Evolutionary conservation across 2,797 vertebrate species (phyloP).

Genomic region (Notolepis coatsorum): DNA sequence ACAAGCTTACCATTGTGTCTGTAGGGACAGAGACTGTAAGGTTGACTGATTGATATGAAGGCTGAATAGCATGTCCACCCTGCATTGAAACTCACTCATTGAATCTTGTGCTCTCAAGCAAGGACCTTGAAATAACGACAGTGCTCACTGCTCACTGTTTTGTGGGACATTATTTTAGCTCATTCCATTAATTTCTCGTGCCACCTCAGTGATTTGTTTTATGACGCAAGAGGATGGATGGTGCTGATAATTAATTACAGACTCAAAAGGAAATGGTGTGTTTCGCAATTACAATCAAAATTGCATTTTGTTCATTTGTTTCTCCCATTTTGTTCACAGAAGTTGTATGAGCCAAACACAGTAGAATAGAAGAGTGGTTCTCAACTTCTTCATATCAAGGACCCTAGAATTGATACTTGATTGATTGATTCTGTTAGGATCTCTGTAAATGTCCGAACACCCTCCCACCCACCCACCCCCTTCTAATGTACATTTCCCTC

Average conservation of each 20-base stretch:
- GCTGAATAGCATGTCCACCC: constrained; percentile 59
- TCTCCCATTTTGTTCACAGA: not conserved
- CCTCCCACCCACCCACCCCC: too few species aligned
- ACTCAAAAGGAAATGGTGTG: constrained; percentile 46
- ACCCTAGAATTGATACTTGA: too few species aligned
- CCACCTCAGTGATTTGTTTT: constrained; percentile 28
- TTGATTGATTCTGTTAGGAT: too few species aligned
- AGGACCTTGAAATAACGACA: constrained; percentile 52
- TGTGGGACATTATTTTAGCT: constrained; percentile 50
- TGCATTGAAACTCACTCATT: constrained; percentile 62
- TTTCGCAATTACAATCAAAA: too few species aligned
- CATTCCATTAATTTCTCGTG: constrained; percentile 53
- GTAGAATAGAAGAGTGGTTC: constrained; percentile 9
- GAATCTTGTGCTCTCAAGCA: constrained; percentile 59
- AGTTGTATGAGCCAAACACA: too few species aligned
- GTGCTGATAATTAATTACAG: constrained; percentile 41
- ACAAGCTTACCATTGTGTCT: constrained; percentile 57
- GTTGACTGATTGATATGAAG: constrained; percentile 67
- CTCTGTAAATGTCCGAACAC: too few species aligned
- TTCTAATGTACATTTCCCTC: too few species aligned
- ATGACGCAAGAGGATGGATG: constrained; percentile 37
- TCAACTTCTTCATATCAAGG: too few species aligned
- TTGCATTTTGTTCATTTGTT: constrained; percentile 43
- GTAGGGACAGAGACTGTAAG: constrained; percentile 44
- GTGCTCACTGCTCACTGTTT: constrained; percentile 56